phyloP scores from a whole-genome alignment of 2,113 vertebrate genomes.

The Cettia cetti region DNA sequence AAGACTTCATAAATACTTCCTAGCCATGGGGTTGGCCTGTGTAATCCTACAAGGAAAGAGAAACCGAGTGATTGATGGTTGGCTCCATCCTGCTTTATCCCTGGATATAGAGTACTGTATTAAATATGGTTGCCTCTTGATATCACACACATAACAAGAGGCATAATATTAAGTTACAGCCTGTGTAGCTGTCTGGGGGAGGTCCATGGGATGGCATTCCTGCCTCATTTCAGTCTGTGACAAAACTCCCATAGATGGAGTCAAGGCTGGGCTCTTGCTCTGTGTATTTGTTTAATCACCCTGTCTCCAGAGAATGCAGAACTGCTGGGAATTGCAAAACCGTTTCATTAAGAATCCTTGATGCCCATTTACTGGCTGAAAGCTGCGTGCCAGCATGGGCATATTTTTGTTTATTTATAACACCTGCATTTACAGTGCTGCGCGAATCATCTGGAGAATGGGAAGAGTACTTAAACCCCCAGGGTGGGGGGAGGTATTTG shows the following conservation, averaged over 20 bases:
- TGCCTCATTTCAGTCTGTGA: neutral
- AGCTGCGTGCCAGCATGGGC: neutral
- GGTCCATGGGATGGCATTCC: neutral
- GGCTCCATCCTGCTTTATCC: conserved; percentile 19
- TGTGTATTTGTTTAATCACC: neutral
- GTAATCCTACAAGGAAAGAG: conserved; percentile 7
- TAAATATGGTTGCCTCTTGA: neutral
- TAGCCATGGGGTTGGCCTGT: neutral
- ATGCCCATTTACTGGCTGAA: neutral
- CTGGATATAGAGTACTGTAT: neutral
- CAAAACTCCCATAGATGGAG: neutral
- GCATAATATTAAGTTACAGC: neutral
- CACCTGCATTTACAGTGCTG: neutral
- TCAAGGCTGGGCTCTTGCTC: neutral
- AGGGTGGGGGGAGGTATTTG: neutral
- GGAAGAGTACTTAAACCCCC: neutral
- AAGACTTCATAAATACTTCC: conserved; percentile 23
- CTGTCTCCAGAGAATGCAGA: neutral
- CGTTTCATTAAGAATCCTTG: neutral
- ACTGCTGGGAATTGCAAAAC: neutral
- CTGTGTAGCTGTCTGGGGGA: neutral
- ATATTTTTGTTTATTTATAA: conserved; percentile 43
- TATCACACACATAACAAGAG: neutral
- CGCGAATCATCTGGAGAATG: neutral
- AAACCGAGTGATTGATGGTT: conserved; percentile 1